These are phyloP conservation scores for Lasioglossum villosulum DNA, from an alignment of 2,888 invertebrate genomes.

Conservation along the genomic window DNA sequence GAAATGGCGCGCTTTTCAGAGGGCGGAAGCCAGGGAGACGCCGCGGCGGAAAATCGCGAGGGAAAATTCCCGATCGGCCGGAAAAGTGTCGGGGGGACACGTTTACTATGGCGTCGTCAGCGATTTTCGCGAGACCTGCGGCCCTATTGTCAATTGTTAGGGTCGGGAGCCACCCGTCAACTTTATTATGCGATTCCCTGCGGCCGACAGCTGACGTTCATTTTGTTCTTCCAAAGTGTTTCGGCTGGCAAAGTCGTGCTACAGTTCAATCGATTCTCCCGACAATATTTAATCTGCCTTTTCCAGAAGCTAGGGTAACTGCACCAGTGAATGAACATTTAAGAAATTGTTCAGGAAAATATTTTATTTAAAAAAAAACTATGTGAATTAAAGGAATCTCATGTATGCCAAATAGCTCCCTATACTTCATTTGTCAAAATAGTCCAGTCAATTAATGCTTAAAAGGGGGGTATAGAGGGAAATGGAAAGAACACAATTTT, in stretches of 20 bases:
- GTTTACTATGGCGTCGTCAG: constrained; percentile 39
- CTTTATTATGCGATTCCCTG: constrained; percentile 50
- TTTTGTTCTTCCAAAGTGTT: constrained; percentile 5
- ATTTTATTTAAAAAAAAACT: too few relatives aligned
- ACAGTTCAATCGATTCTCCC: not conserved
- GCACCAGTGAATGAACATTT: too few relatives aligned
- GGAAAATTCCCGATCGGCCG: constrained; percentile 33
- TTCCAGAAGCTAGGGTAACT: too few relatives aligned
- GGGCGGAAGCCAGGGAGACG: constrained; percentile 7
- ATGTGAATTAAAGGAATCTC: too few relatives aligned
- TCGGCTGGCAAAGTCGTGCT: not conserved
- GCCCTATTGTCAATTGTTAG: constrained; percentile 49
- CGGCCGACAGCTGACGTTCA: constrained; percentile 30
- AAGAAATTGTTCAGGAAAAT: too few relatives aligned
- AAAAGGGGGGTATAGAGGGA: too few relatives aligned
- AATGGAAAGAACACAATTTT: too few relatives aligned
- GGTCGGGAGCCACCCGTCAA: constrained; percentile 6
- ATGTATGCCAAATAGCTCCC: too few relatives aligned
- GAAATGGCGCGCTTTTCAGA: not conserved
- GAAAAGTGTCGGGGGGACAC: constrained; percentile 32
- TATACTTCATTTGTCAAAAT: too few relatives aligned
- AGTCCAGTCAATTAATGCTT: too few relatives aligned
- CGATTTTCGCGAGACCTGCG: constrained; percentile 40
- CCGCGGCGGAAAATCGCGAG: not conserved
- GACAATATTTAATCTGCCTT: not conserved